A percentile compares a stretch with the other conserved stretches of the same genome.
Conservation (phyloP, 2,113 vertebrate species). For the Pantherophis guttatus region DNA sequence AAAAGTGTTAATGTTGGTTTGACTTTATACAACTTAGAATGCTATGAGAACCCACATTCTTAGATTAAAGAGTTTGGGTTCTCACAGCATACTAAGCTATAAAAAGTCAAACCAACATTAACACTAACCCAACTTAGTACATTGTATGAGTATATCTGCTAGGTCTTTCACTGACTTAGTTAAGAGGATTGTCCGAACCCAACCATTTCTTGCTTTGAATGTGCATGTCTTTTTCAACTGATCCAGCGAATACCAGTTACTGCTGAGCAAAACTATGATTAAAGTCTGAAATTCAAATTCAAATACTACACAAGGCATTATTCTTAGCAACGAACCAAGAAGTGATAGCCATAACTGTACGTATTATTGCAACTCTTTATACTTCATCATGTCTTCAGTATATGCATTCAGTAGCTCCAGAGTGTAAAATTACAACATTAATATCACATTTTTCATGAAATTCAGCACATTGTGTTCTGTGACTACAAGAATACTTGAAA, state of each 20-base stretch:
- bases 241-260: background rate
- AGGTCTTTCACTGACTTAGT: background rate
- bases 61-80: background rate
- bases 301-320: background rate
- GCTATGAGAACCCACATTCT: background rate
- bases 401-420: constrained; percentile 56
- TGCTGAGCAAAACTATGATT: background rate
- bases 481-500: constrained; percentile 49
- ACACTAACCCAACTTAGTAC: background rate
- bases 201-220: background rate
- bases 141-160: background rate
- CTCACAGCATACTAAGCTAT: background rate
- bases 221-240: background rate
- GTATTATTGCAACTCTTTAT: constrained; percentile 30
- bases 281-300: background rate
- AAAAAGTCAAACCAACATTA: background rate
- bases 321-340: constrained; percentile 3
- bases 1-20: background rate
- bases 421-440: constrained; percentile 45
- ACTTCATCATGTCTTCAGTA: constrained; percentile 55
- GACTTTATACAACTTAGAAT: background rate
- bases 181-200: background rate
- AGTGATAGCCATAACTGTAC: background rate
- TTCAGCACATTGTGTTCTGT: constrained; percentile 52
- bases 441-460: constrained; percentile 19